Conservation (phyloP, 2,113 vertebrate genomes). For the Proteles cristata region DNA sequence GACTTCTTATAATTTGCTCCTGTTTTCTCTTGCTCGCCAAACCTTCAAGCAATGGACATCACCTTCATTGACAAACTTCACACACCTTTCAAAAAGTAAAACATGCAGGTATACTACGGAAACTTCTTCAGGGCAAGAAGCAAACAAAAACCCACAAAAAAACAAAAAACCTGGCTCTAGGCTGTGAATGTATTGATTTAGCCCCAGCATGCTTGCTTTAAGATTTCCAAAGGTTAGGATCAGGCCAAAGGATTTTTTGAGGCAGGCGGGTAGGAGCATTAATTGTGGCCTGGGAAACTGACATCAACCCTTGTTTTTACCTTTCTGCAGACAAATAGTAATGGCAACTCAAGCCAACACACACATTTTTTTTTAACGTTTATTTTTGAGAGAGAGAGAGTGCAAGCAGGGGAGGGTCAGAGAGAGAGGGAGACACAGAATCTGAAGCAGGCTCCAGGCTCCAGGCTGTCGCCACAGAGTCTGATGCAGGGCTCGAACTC, state of each 20-base stretch:
- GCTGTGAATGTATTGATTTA: conserved; percentile 48
- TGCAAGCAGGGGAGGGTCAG: no score
- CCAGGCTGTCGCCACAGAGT: no score
- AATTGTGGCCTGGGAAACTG: background rate
- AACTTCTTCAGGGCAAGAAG: conserved; percentile 11
- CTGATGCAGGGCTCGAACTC: no score
- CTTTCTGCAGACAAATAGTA: background rate
- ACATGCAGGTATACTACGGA: conserved; percentile 39
- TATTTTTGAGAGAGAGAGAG: no score
- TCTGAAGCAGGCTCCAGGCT: no score
- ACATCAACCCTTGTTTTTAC: background rate
- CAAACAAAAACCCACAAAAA: background rate
- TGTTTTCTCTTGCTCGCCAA: conserved; percentile 10
- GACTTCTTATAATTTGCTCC: background rate
- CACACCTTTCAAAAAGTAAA: conserved; percentile 38
- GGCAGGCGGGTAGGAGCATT: background rate
- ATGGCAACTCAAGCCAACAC: background rate
- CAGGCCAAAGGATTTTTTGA: background rate
- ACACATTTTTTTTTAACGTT: background rate
- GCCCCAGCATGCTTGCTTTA: background rate
- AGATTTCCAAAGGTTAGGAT: conserved; percentile 25
- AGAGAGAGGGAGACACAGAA: no score
- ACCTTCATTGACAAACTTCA: conserved; percentile 59
- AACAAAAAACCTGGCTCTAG: conserved; percentile 14
- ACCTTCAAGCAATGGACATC: conserved; percentile 39